Base-by-base conservation (phyloP, 2,113 vertebrate genomes). In the Neolamprologus devosi region DNA sequence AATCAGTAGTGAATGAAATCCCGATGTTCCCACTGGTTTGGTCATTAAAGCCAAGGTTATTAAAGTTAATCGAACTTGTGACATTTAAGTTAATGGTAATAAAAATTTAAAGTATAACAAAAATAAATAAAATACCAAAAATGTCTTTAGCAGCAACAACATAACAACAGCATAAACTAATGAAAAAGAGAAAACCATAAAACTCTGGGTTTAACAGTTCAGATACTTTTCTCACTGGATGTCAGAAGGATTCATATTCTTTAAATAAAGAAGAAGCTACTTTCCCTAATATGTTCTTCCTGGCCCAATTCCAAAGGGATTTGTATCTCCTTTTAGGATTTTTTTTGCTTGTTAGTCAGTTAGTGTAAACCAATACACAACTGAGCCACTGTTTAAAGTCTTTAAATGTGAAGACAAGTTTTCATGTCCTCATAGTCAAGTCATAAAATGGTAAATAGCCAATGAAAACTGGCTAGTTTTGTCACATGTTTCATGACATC, bases 371-470 rank as follows among this genome's bases (percentile, higher is more conserved):
- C 63, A 21, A 3, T 21, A 37, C 60, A 65, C 33, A n/a, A 2
- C 4, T 13, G 0, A 65, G 60, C 19, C 19, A 65, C 33, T 37
- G 33, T 65, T 37, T 37, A 65, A 37, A 0, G 33, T 37, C 60
- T 65, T 37, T 65, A n/a, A 21, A 65, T 21, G 11, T 68, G 21
- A 45, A 42, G 13, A 26, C 37, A 26, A 1, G 21, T 73, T 73
- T 73, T 42, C 0, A 10, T 73, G 0, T 45, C 65, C 37, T 26
- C 37, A 73, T 63, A 33, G 16, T 63, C 16, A 45, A 45, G 21
- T 73, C 37, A 45, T 26, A 45, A 45, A 45, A 73, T 0, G 0
- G 3, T 0, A 45, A 73, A 28, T 47, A 47, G 40, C 4, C 40
- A 47, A 28, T 28, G 14, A 73, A 73, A 45, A 45, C 14, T 73